phyloP scores from a whole-genome alignment of 2,888 invertebrate species.

The Noctuana brunneofusca region DNA sequence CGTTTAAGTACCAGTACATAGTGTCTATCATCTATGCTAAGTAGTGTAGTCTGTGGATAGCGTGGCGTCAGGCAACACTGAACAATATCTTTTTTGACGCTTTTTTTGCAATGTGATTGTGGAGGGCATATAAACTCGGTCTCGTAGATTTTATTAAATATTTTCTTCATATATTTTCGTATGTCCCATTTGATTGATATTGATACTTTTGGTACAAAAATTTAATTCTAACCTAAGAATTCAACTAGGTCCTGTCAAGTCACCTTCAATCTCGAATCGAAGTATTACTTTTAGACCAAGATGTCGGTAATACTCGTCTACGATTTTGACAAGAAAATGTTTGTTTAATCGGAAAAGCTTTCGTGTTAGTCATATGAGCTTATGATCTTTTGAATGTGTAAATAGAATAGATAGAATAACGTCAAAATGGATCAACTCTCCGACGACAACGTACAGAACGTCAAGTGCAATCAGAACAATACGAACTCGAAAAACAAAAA shows the following conservation, averaged over 20 bases:
- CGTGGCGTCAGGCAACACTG: slow-evolving; percentile 39
- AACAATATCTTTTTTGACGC: slow-evolving; percentile 26
- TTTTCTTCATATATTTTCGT: slow-evolving; percentile 60
- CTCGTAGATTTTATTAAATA: slow-evolving; percentile 57
- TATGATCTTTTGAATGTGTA: slow-evolving; percentile 71
- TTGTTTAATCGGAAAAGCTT: slow-evolving; percentile 64
- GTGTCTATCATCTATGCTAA: too few species aligned
- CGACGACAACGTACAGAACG: slow-evolving; percentile 69
- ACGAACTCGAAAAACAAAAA: slow-evolving; percentile 65
- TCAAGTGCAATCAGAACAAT: slow-evolving; percentile 71
- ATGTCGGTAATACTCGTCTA: slow-evolving; percentile 78
- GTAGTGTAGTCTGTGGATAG: slow-evolving; percentile 6
- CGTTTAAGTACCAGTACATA: too few species aligned
- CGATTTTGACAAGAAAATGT: slow-evolving; percentile 76
- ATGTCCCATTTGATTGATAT: slow-evolving; percentile 53
- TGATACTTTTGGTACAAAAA: slow-evolving; percentile 50
- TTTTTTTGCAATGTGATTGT: slow-evolving; percentile 78
- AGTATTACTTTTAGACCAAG: slow-evolving; percentile 67
- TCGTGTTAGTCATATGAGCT: slow-evolving; percentile 62
- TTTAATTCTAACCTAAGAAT: slow-evolving; percentile 47
- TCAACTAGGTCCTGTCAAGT: slow-evolving; percentile 50
- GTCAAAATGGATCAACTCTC: slow-evolving; percentile 72
- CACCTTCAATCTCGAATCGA: slow-evolving; percentile 49
- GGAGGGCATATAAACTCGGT: slow-evolving; percentile 56
- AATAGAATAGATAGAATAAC: slow-evolving; percentile 69